A percentile compares a stretch with the other conserved stretches of the same genome.
Conservation (phyloP, 2,888 invertebrate genomes). For the Seira musarum region DNA sequence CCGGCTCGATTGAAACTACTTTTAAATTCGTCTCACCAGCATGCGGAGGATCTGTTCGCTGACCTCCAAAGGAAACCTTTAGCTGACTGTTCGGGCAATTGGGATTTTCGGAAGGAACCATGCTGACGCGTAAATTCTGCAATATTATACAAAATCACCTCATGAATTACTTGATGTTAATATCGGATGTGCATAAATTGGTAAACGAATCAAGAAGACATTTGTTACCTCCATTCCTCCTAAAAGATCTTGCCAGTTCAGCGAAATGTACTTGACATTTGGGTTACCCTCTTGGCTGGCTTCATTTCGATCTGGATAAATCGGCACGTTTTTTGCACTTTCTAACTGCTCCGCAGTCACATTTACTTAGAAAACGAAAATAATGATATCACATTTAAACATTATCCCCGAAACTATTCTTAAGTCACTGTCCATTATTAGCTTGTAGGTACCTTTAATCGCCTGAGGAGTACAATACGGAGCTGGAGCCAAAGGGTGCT, state of each 20-base stretch:
- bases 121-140: conserved; percentile 52
- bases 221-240: conserved; percentile 62
- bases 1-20: conserved; percentile 60
- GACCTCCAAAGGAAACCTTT: conserved; percentile 61
- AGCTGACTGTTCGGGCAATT: conserved; percentile 58
- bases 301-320: conserved; percentile 35
- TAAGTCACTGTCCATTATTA: no score
- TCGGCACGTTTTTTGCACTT: conserved; percentile 38
- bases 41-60: conserved; percentile 36
- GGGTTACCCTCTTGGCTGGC: conserved; percentile 25
- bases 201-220: no score
- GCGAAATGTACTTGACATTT: conserved; percentile 60
- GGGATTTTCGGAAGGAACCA: conserved; percentile 57
- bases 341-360: conserved; percentile 52
- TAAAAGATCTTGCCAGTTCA: conserved; percentile 63
- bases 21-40: conserved; percentile 60
- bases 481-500: conserved; percentile 23
- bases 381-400: no score
- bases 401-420: no score
- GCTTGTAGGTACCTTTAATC: conserved; percentile 33
- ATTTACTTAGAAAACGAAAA: conserved; percentile 27
- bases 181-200: no score
- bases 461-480: conserved; percentile 48
- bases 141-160: no score
- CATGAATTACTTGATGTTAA: no score